Conservation (phyloP, 2,797 vertebrate genomes). For the Tympanoctomys barrerae region DNA sequence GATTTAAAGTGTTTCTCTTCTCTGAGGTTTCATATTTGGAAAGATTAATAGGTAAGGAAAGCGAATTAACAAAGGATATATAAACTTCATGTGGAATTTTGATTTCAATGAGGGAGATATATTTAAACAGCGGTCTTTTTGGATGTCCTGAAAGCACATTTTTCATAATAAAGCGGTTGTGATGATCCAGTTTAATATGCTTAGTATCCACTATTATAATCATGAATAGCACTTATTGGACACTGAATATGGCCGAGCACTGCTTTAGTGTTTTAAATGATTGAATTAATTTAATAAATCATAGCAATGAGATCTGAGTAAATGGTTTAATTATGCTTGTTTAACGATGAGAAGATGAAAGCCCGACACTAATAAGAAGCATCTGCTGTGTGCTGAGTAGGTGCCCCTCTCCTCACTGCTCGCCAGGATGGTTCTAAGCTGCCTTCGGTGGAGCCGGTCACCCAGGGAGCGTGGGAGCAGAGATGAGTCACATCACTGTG, state of each 20-base stretch:
- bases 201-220: not conserved
- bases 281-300: not conserved
- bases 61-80: not conserved
- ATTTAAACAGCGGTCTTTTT: not conserved
- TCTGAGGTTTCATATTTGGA: slow-evolving; percentile 18
- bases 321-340: not conserved
- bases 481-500: not conserved
- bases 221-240: not conserved
- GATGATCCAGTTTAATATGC: not conserved
- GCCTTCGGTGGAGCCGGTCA: no score
- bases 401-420: not conserved
- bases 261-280: slow-evolving; percentile 19
- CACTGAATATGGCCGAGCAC: not conserved
- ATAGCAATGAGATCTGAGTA: not conserved
- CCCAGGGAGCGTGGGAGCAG: not conserved
- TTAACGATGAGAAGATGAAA: slow-evolving; percentile 17
- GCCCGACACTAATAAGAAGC: not conserved
- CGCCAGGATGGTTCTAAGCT: rapidly evolving
- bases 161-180: not conserved
- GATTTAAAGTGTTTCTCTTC: not conserved
- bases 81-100: slow-evolving; percentile 50
- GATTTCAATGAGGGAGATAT: not conserved
- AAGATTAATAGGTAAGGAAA: slow-evolving; percentile 18
- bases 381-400: no score
- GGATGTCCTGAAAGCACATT: not conserved